Evolutionary conservation across 2,797 vertebrate species (phyloP).

Genomic region (Sorex maritimensis): DNA sequence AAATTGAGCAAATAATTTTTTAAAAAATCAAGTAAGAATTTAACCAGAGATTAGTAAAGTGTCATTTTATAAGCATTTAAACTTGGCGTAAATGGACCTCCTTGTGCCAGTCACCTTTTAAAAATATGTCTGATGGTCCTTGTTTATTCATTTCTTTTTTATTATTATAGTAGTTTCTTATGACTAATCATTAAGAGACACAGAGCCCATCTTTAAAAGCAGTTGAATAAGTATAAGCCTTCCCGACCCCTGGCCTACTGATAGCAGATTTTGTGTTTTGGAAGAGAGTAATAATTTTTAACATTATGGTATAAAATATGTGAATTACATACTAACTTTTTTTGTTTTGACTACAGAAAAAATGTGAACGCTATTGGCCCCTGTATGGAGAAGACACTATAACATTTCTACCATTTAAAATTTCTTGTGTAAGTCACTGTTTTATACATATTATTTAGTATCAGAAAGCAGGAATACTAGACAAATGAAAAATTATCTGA

Average conservation of each 20-base stretch:
- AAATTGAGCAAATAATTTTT: slow-evolving; percentile 30
- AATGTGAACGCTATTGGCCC: slow-evolving; percentile 98
- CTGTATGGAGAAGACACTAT: slow-evolving; percentile 94
- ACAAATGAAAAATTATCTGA: slow-evolving; percentile 38
- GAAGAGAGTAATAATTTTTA: slow-evolving; percentile 2
- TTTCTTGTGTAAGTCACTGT: slow-evolving; percentile 96
- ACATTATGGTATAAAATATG: slow-evolving; percentile 2
- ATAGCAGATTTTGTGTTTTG: slow-evolving; percentile 53
- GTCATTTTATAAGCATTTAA: slow-evolving; percentile 20
- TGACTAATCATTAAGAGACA: not conserved
- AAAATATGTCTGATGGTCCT: not conserved
- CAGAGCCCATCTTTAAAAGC: not conserved
- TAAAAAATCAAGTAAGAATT: not conserved
- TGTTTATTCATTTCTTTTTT: not conserved
- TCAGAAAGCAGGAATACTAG: slow-evolving; percentile 45
- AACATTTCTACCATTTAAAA: slow-evolving; percentile 96
- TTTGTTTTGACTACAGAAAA: slow-evolving; percentile 94
- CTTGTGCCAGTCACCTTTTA: not conserved
- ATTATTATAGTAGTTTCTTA: slow-evolving; percentile 19
- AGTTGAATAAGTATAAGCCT: not conserved
- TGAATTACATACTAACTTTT: slow-evolving; percentile 73
- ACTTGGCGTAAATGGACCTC: slow-evolving; percentile 15
- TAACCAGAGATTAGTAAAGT: not conserved
- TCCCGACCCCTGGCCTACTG: not conserved
- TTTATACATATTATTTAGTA: slow-evolving; percentile 60